Conservation (phyloP, 2,113 vertebrate genomes). For the Oncorhynchus tshawytscha region DNA sequence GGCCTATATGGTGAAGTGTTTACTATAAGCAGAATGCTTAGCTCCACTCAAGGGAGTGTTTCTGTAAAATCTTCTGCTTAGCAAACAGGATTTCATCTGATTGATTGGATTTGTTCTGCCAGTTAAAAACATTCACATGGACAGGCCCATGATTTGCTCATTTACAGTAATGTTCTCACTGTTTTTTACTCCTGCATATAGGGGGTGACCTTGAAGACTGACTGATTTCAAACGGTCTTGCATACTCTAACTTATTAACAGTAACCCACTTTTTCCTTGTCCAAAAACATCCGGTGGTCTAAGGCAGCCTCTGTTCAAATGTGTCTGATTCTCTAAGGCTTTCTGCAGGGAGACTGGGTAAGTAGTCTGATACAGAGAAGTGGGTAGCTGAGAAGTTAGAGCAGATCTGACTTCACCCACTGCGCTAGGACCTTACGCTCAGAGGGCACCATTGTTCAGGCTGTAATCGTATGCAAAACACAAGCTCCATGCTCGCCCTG, state of each 20-base stretch:
- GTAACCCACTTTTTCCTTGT: background rate
- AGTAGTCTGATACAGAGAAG: background rate
- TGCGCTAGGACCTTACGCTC: background rate
- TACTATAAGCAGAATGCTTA: background rate
- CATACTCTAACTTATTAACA: background rate
- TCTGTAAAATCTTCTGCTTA: background rate
- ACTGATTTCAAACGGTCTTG: too few relatives aligned
- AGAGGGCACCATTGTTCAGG: conserved; percentile 15
- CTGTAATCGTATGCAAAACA: conserved; percentile 26
- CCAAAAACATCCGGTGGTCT: background rate
- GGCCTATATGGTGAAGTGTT: background rate
- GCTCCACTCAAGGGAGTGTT: background rate
- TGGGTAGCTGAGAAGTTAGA: background rate
- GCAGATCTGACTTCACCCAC: conserved; percentile 10
- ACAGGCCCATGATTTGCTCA: background rate
- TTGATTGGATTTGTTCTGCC: background rate
- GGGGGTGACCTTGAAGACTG: background rate
- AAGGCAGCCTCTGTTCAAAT: background rate
- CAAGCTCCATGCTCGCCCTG: background rate
- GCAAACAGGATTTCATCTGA: background rate
- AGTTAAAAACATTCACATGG: background rate
- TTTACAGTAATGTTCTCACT: background rate
- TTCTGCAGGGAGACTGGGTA: background rate
- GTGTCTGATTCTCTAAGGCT: background rate
- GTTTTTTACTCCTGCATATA: background rate